These are phyloP conservation scores for Gambelia wislizenii DNA, from an alignment of 2,797 vertebrate species.

Conservation along the genomic window DNA sequence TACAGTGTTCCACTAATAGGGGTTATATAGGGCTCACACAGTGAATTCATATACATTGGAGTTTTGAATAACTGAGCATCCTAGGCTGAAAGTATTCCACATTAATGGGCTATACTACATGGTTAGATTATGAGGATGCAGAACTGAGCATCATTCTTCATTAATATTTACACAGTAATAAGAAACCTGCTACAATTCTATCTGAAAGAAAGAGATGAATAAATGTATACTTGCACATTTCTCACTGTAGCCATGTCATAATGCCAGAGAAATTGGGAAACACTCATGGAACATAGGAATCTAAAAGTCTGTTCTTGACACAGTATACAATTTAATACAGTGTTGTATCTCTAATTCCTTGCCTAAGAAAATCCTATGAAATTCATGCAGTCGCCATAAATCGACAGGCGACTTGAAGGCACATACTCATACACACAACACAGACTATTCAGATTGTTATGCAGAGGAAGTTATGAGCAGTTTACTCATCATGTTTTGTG, in stretches of 20 bases:
- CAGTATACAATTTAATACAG: neutral
- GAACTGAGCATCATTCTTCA: neutral
- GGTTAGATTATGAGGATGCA: conserved; percentile 29
- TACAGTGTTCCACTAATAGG: conserved; percentile 34
- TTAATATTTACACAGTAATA: conserved; percentile 20
- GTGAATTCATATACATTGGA: conserved; percentile 15
- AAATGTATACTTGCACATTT: neutral
- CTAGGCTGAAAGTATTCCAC: neutral
- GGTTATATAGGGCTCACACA: neutral
- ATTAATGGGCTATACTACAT: neutral
- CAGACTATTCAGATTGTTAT: neutral
- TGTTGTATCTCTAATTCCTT: neutral
- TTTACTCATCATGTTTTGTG: neutral
- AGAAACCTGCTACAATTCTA: neutral
- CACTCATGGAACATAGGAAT: neutral
- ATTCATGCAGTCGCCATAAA: too few species aligned
- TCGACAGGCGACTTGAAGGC: too few species aligned
- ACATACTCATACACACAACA: neutral
- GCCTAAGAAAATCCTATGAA: too few species aligned
- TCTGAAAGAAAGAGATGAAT: neutral
- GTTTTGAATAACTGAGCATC: neutral
- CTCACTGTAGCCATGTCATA: neutral
- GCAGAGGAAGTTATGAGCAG: neutral
- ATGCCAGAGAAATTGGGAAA: neutral
- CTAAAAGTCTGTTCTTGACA: neutral